Base-by-base conservation (phyloP, 2,797 vertebrate species). In the Anguilla marmorata region DNA sequence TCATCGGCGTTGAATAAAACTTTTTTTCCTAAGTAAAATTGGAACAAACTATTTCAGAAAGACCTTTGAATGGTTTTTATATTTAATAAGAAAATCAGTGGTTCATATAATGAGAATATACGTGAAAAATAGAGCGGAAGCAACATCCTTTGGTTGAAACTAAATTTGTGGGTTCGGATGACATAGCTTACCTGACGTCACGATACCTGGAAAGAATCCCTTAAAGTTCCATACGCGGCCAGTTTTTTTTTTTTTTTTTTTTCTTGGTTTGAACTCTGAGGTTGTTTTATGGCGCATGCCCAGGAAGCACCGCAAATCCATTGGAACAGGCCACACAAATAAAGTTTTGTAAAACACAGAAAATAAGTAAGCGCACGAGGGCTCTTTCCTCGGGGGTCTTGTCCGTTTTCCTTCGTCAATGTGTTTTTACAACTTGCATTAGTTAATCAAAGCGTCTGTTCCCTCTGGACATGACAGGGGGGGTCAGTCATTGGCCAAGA, bases 401-500 rank as follows among this genome's bases (percentile, higher is more conserved):
- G 85, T 85, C 19, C 58, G 91, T 90, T 85, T 80, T 87, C 91
- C 90, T 93, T 91, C 92, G 90, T 86, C 88, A 89, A 88, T 89
- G 90, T 91, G 93, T 93, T 93, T 92, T 95, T 93, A 92, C 93
- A 96, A 96, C 95, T 96, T 90, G 93, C 93, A 94, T 93, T 94
- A 94, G 92, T 94, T 95, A 93, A 94, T 96, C 93, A 93, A 92
- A 88, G 91, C 45, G 60, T 85, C 85, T 72, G 86, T 93, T 92
- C 92, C 92, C 92, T 93, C 94, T 88, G 87, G 92, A 92, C 92
- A 94, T 94, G 93, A 94, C 90, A 21, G 88, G 76, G 80, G 48
- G 48, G 50, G 85, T 45, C 85, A 21, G 95, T 97, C 95, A 98
- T 98, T 98, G 97, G 97, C 95, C 96, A 94, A 95, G 94, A 95